phyloP scores from a whole-genome alignment of 1,140 invertebrate species.

The Eriosoma lanigerum region DNA sequence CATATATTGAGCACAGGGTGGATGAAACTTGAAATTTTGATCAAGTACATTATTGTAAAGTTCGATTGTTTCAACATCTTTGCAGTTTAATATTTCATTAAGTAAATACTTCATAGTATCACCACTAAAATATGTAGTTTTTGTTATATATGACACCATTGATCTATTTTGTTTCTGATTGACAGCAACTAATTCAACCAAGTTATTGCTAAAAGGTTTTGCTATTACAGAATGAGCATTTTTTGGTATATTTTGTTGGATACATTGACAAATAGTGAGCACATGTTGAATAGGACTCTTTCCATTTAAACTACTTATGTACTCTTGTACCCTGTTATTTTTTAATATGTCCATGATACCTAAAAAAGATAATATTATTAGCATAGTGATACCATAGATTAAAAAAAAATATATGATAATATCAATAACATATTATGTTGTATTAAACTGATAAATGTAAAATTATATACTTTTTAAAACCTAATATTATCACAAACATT shows the following conservation, averaged over 20 bases:
- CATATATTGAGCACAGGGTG: constrained; percentile 28
- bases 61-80: neutral
- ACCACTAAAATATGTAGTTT: neutral
- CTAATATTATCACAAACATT: no score
- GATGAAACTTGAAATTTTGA: neutral
- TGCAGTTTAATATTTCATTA: neutral
- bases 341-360: neutral
- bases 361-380: no score
- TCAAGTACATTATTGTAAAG: neutral
- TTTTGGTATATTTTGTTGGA: neutral
- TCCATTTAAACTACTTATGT: neutral
- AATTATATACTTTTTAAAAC: no score
- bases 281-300: neutral
- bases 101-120: constrained; percentile 6
- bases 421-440: no score
- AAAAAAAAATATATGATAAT: no score
- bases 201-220: neutral
- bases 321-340: neutral
- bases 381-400: no score
- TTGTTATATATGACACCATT: constrained; percentile 3
- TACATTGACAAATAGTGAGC: neutral
- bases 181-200: constrained; percentile 2
- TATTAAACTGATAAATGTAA: no score
- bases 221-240: neutral
- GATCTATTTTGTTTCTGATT: neutral